Conservation (phyloP, 2,113 vertebrate genomes). For the Vicugna pacos region DNA sequence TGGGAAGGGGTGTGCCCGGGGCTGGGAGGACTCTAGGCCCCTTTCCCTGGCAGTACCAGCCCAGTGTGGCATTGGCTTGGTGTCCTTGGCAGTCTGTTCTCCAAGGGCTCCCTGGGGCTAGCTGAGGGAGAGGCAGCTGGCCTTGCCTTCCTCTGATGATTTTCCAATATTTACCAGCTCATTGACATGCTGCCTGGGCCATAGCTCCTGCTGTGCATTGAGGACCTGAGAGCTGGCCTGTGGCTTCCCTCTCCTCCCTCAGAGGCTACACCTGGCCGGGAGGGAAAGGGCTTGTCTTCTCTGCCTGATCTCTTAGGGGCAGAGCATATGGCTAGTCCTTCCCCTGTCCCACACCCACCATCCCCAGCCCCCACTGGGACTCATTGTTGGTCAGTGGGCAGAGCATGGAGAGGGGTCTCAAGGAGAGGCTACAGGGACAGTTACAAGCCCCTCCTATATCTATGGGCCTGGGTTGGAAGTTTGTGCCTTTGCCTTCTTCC, state of each 20-base stretch:
- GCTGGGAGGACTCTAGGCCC: neutral
- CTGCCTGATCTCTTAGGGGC: neutral
- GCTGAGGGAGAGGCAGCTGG: slow-evolving; percentile 57
- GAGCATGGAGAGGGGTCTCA: neutral
- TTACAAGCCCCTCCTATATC: neutral
- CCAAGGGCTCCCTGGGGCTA: slow-evolving; percentile 60
- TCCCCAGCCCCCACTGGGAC: neutral
- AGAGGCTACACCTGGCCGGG: slow-evolving; percentile 14
- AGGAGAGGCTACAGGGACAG: neutral
- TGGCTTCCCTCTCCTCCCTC: neutral
- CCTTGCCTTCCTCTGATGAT: slow-evolving; percentile 55
- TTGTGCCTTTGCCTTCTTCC: slow-evolving; percentile 2
- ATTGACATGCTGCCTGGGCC: neutral
- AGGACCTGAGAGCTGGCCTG: slow-evolving; percentile 18
- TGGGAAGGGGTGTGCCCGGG: neutral
- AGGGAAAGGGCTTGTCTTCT: neutral
- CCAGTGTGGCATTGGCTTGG: slow-evolving; percentile 28
- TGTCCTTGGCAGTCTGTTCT: slow-evolving; percentile 68
- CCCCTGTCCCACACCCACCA: neutral
- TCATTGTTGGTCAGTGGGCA: neutral
- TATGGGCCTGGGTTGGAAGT: neutral
- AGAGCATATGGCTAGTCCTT: slow-evolving; percentile 1
- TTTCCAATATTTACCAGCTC: slow-evolving; percentile 49
- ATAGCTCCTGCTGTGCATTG: neutral
- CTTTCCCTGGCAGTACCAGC: neutral